Evolutionary conservation across 2,113 vertebrate genomes (phyloP).

Genomic region (Potamarius usumacintae): DNA sequence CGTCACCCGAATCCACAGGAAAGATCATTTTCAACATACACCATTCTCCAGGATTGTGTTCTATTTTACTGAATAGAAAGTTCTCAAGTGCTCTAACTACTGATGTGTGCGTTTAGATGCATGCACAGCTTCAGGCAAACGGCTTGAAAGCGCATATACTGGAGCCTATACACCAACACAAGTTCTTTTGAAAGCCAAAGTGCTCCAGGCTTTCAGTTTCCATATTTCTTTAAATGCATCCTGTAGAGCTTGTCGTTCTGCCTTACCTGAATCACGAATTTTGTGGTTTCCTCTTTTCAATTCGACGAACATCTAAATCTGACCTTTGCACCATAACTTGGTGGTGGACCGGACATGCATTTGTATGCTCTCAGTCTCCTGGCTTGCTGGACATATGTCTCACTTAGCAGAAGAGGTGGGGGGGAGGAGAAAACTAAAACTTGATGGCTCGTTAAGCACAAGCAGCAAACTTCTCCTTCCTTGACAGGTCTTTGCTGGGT

Average conservation of each 20-base stretch:
- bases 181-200: conserved; percentile 17
- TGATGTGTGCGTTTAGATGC: not conserved
- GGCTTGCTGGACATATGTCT: conserved; percentile 29
- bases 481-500: conserved; percentile 46
- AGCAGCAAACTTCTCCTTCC: conserved; percentile 42
- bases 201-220: conserved; percentile 32
- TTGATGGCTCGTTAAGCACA: conserved; percentile 40
- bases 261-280: not conserved
- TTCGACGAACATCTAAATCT: not conserved
- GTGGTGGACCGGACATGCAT: not conserved
- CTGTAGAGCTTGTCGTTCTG: not conserved
- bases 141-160: conserved; percentile 25
- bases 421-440: conserved; percentile 6
- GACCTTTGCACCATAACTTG: not conserved
- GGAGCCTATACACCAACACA: conserved; percentile 36
- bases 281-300: not conserved
- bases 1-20: not conserved
- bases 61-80: conserved; percentile 29
- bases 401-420: conserved; percentile 20
- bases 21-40: not conserved
- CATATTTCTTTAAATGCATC: conserved; percentile 40
- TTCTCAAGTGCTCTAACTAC: conserved; percentile 19
- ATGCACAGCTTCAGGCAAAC: not conserved
- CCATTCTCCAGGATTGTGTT: conserved; percentile 9
- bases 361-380: conserved; percentile 1